These are phyloP conservation scores for Monochamus alternatus DNA, from an alignment of 2,888 invertebrate genomes.

Conservation along the genomic window DNA sequence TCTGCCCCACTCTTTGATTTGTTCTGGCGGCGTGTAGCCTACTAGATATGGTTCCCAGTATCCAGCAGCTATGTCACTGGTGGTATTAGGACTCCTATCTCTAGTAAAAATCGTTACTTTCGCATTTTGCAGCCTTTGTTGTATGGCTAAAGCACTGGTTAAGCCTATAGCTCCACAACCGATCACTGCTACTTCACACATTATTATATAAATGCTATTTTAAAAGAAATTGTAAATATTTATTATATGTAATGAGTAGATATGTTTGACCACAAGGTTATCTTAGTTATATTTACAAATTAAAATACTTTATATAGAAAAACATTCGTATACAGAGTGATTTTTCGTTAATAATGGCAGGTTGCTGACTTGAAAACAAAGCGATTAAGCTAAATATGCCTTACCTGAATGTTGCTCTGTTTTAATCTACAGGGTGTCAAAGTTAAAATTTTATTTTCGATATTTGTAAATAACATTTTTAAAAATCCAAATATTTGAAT, in stretches of 20 bases:
- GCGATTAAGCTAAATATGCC: too few species aligned
- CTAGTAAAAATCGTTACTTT: constrained; percentile 79
- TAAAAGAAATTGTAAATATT: constrained; percentile 11
- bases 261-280: neutral
- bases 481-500: too few species aligned
- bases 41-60: constrained; percentile 82
- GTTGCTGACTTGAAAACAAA: too few species aligned
- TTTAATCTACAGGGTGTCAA: too few species aligned
- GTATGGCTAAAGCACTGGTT: constrained; percentile 79
- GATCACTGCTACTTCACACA: constrained; percentile 72
- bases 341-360: too few species aligned
- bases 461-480: too few species aligned
- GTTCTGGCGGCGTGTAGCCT: constrained; percentile 73
- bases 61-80: constrained; percentile 85
- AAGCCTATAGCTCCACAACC: constrained; percentile 86
- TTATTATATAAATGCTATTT: too few species aligned
- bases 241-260: neutral
- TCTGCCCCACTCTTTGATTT: constrained; percentile 78
- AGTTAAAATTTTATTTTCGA: too few species aligned
- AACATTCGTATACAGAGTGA: too few species aligned
- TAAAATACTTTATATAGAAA: too few species aligned
- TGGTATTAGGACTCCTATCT: constrained; percentile 81
- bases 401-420: too few species aligned
- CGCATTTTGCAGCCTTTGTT: constrained; percentile 72
- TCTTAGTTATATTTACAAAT: too few species aligned